Conservation (phyloP, 1,140 invertebrate species). For the Camponotus pennsylvanicus region DNA sequence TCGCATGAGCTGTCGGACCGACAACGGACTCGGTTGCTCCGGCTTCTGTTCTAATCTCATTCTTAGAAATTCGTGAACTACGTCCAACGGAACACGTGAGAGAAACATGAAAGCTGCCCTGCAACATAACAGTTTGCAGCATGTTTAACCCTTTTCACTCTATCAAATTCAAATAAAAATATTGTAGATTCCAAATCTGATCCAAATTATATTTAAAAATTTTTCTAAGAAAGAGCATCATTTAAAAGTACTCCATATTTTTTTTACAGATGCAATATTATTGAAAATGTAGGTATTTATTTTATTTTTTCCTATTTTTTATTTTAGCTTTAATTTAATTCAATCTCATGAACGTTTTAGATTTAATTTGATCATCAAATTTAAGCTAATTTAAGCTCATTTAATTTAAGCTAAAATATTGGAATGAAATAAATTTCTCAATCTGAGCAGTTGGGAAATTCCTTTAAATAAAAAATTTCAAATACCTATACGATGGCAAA, state of each 20-base stretch:
- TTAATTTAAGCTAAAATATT: background rate
- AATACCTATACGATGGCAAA: constrained; percentile 92
- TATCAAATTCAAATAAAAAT: background rate
- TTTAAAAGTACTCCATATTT: background rate
- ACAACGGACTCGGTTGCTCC: constrained; percentile 93
- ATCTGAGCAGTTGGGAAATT: background rate
- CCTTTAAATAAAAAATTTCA: constrained; percentile 3
- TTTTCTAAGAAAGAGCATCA: background rate
- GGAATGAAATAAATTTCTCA: constrained; percentile 1
- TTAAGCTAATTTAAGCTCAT: background rate
- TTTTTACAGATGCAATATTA: background rate
- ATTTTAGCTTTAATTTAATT: background rate
- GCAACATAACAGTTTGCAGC: constrained; percentile 13
- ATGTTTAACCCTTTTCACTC: background rate
- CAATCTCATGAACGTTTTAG: background rate
- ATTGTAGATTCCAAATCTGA: background rate
- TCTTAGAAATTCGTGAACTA: constrained; percentile 95
- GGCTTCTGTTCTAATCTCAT: constrained; percentile 94
- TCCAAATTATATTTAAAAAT: constrained; percentile 4
- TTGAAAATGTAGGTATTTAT: background rate
- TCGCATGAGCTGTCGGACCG: constrained; percentile 94
- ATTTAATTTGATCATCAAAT: background rate
- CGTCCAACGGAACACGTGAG: constrained; percentile 92
- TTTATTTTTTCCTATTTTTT: background rate
- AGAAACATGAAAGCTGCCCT: constrained; percentile 94